Percentiles rank a stretch among this genome's conserved stretches.
Conservation (phyloP, 1,140 invertebrate species). For the Mycetomoellerius zeteki region DNA sequence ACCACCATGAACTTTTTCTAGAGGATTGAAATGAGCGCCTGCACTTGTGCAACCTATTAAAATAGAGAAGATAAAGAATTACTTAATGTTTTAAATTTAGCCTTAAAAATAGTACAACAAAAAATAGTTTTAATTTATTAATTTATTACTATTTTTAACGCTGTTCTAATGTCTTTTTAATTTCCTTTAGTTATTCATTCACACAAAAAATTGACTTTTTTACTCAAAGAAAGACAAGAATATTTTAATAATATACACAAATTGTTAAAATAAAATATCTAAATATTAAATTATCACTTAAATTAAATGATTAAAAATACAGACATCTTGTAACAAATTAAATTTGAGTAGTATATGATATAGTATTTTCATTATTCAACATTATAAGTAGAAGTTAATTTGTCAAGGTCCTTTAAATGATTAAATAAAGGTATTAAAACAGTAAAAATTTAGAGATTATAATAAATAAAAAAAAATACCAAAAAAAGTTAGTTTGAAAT, state of each 20-base stretch:
- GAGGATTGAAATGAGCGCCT: slow-evolving; percentile 98
- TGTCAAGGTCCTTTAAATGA: neutral
- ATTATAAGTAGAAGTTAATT: neutral
- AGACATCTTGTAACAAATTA: neutral
- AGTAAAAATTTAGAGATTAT: neutral
- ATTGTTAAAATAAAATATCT: neutral
- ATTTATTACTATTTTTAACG: too few species aligned
- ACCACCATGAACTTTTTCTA: slow-evolving; percentile 94
- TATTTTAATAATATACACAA: neutral
- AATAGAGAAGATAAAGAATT: neutral
- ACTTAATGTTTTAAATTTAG: neutral
- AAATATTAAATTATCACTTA: neutral
- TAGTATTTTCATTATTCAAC: neutral
- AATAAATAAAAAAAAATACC: neutral
- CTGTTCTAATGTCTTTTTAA: too few species aligned
- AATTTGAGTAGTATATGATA: neutral
- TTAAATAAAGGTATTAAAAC: neutral
- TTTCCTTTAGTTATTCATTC: neutral
- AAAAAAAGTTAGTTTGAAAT: neutral
- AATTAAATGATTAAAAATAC: neutral
- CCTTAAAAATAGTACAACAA: neutral
- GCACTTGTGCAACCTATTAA: slow-evolving; percentile 95
- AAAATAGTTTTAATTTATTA: neutral
- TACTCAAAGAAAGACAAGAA: neutral
- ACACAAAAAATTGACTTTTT: neutral